Evolutionary conservation across 30 jellyfish, hydroid and myxozoan genomes (phyloP).

Genomic region (Morbakka virulenta): DNA sequence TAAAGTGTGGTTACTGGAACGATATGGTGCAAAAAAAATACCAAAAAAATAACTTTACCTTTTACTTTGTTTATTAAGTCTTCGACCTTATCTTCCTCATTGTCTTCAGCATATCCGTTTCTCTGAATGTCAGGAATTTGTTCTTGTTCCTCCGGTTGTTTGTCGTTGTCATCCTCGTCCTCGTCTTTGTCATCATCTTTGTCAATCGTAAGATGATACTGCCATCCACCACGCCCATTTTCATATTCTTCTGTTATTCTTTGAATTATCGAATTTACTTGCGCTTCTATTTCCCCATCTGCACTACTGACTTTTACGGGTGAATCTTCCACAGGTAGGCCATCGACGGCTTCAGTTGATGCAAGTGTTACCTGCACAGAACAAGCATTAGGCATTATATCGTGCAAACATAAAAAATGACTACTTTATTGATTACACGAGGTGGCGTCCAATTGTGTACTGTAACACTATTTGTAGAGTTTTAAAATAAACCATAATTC

Average conservation of each 20-base stretch:
- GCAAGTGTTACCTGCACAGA: too few species aligned
- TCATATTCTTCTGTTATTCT: slow-evolving; percentile 50
- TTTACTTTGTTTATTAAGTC: neutral
- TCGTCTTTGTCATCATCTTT: slow-evolving; percentile 27
- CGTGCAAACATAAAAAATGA: too few species aligned
- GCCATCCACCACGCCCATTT: slow-evolving; percentile 59
- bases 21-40: too few species aligned
- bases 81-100: slow-evolving; percentile 40
- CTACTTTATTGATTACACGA: too few species aligned
- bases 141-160: neutral
- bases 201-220: slow-evolving; percentile 67
- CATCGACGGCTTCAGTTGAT: too few species aligned
- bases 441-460: too few species aligned
- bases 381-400: too few species aligned
- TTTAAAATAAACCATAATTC: too few species aligned
- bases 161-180: neutral
- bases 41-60: too few species aligned
- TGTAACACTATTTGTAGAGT: too few species aligned
- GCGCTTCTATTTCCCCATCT: slow-evolving; percentile 35
- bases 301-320: neutral
- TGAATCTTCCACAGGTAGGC: neutral
- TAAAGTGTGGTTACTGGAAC: too few species aligned
- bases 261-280: slow-evolving; percentile 47
- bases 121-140: neutral
- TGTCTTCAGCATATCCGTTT: slow-evolving; percentile 37